Conservation (phyloP, 2,113 vertebrate species). For the Microtus ochrogaster region DNA sequence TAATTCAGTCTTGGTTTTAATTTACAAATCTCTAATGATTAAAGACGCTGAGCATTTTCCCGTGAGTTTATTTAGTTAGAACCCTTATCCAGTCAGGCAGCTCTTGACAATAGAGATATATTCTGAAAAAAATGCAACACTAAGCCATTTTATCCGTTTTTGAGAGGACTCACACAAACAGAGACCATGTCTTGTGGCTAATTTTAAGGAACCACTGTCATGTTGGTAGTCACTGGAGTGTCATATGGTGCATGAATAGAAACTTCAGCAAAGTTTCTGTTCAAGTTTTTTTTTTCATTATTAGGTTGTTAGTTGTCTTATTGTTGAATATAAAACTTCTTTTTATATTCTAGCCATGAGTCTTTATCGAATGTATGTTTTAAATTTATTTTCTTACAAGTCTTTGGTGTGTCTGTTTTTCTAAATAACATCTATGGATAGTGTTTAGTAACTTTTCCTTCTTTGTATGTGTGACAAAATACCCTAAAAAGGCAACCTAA, state of each 20-base stretch:
- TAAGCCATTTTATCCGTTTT: neutral
- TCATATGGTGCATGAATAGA: neutral
- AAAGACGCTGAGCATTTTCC: neutral
- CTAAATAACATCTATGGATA: neutral
- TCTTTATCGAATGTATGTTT: neutral
- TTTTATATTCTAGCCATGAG: neutral
- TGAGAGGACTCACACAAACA: neutral
- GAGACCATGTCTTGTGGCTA: too few species aligned
- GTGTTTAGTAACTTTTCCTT: neutral
- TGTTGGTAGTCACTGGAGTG: neutral
- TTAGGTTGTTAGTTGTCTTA: neutral
- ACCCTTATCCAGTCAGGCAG: neutral
- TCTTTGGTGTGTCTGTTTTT: neutral
- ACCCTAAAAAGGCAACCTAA: neutral
- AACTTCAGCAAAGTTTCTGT: neutral
- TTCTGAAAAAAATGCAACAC: neutral
- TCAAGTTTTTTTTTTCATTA: neutral
- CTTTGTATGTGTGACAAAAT: neutral
- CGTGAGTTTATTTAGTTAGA: neutral
- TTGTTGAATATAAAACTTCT: neutral
- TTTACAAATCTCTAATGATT: neutral
- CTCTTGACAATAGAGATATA: neutral
- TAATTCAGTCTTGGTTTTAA: slow-evolving; percentile 15
- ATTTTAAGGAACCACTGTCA: neutral
- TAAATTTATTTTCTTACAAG: slow-evolving; percentile 1